Evolutionary conservation across 2,113 vertebrate genomes (phyloP).

Genomic region (Oreochromis tanganicae): DNA sequence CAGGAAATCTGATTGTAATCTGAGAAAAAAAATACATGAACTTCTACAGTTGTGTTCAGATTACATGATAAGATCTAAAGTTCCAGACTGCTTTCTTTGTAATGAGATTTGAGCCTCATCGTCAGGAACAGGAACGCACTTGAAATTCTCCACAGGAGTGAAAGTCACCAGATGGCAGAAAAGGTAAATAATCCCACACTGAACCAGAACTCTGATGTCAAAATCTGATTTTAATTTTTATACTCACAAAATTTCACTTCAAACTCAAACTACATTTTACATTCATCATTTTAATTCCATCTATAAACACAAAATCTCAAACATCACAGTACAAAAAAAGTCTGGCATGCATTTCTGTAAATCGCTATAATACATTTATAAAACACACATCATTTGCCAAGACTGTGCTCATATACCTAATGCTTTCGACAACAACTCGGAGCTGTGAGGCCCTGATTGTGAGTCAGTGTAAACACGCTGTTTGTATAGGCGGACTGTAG

Average conservation of each 20-base stretch:
- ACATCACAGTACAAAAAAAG: not conserved
- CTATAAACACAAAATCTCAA: not conserved
- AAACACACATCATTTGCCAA: not conserved
- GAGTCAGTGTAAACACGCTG: not conserved
- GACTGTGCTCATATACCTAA: not conserved
- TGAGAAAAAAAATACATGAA: not conserved
- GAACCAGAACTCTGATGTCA: not conserved
- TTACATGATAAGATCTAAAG: not conserved
- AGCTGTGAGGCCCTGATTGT: not conserved
- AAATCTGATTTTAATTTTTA: not conserved
- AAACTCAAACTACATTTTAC: not conserved
- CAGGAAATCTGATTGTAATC: not conserved
- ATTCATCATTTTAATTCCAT: not conserved
- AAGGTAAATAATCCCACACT: not conserved
- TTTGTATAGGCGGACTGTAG: not conserved
- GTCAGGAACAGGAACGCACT: not conserved
- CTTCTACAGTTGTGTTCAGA: not conserved
- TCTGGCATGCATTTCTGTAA: not conserved
- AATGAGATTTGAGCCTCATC: not conserved
- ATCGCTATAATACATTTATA: not conserved
- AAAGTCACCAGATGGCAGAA: not conserved
- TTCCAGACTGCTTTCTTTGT: not conserved
- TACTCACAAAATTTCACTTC: not conserved
- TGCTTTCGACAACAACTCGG: not conserved
- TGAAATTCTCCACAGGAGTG: not conserved